These are phyloP conservation scores for Piprites chloris DNA, from an alignment of 2,113 vertebrate species.

Conservation along the genomic window DNA sequence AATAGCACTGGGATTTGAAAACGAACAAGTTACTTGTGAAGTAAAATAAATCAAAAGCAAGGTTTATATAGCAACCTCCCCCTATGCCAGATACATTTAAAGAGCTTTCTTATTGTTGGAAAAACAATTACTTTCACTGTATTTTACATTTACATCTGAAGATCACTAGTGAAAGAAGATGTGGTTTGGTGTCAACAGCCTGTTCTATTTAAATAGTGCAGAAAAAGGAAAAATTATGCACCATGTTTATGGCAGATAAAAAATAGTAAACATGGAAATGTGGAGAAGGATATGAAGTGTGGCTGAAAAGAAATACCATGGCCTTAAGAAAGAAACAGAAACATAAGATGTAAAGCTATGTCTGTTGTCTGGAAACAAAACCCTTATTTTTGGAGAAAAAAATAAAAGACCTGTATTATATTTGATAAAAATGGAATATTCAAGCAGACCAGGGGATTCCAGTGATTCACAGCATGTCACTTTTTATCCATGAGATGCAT, in stretches of 20 bases:
- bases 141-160: slow-evolving; percentile 53
- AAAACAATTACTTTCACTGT: slow-evolving; percentile 46
- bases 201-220: slow-evolving; percentile 26
- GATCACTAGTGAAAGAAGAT: slow-evolving; percentile 36
- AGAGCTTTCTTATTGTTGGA: slow-evolving; percentile 51
- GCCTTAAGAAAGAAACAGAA: slow-evolving; percentile 46
- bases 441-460: background rate
- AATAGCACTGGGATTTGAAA: slow-evolving; percentile 26
- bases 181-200: slow-evolving; percentile 37
- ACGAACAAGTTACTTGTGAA: slow-evolving; percentile 15
- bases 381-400: background rate
- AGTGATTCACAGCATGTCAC: background rate
- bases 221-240: slow-evolving; percentile 19
- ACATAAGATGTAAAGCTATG: background rate
- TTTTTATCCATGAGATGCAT: background rate
- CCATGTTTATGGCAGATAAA: background rate
- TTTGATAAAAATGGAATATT: background rate
- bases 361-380: slow-evolving; percentile 1
- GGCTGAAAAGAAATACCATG: slow-evolving; percentile 11
- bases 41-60: slow-evolving; percentile 11
- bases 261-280: background rate
- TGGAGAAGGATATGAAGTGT: slow-evolving; percentile 44
- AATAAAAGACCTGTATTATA: background rate
- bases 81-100: background rate
- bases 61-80: background rate